Evolutionary conservation across 2,888 invertebrate species (phyloP).

Genomic region (Xestia rhomboidea): DNA sequence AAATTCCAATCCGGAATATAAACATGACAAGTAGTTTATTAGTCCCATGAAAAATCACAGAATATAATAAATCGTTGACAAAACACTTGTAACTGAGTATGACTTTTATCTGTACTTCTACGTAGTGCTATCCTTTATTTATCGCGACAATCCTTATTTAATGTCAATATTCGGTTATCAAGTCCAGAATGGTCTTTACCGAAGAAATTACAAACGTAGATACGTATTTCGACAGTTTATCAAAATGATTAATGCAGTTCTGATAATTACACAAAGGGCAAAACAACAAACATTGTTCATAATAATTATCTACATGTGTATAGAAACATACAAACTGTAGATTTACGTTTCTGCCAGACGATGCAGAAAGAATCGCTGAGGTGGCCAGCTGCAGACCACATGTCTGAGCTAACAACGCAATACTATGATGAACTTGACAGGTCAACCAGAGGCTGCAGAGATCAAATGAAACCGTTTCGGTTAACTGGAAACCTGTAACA

Average conservation of each 20-base stretch:
- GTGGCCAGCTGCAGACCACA: slow-evolving; percentile 12
- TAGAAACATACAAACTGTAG: neutral
- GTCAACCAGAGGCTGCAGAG: slow-evolving; percentile 6
- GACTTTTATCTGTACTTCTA: slow-evolving; percentile 19
- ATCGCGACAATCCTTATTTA: slow-evolving; percentile 38
- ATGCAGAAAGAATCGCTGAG: slow-evolving; percentile 10
- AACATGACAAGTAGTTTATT: neutral
- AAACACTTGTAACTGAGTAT: slow-evolving; percentile 16
- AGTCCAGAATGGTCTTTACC: slow-evolving; percentile 36
- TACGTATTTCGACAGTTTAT: slow-evolving; percentile 35
- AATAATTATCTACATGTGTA: slow-evolving; percentile 15
- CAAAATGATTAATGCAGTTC: slow-evolving; percentile 55
- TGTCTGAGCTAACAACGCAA: neutral
- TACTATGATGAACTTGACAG: neutral
- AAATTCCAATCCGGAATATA: neutral
- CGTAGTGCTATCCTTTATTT: slow-evolving; percentile 31
- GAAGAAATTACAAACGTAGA: slow-evolving; percentile 40
- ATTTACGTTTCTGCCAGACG: slow-evolving; percentile 5
- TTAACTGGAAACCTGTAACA: slow-evolving; percentile 3
- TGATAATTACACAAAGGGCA: slow-evolving; percentile 53
- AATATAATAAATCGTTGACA: neutral
- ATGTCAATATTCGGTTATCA: slow-evolving; percentile 48
- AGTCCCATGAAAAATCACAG: too few species aligned
- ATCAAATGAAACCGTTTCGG: neutral
- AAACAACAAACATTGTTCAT: slow-evolving; percentile 51